phyloP scores from a whole-genome alignment of 2,797 vertebrate species.

The Enteromius trimaculatus region DNA sequence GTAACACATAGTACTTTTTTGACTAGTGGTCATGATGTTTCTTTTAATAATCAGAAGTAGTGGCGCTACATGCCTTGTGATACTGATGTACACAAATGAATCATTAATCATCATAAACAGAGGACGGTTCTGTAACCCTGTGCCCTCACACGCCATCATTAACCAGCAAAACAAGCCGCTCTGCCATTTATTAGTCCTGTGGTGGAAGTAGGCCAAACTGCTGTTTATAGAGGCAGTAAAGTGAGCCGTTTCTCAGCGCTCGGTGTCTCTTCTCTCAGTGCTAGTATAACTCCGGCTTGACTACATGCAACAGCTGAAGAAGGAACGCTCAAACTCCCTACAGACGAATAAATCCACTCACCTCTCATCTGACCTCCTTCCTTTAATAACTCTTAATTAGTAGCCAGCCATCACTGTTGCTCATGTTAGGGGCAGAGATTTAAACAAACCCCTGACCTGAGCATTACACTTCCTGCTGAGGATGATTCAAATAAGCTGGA shows the following conservation, averaged over 20 bases:
- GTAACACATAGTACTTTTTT: too few relatives aligned
- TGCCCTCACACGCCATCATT: constrained; percentile 47
- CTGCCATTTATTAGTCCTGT: constrained; percentile 47
- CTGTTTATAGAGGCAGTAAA: constrained; percentile 41
- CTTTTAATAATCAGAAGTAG: background rate
- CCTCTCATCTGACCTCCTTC: constrained; percentile 17
- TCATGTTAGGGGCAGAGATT: background rate
- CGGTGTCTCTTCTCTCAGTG: constrained; percentile 13
- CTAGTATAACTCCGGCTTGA: constrained; percentile 47
- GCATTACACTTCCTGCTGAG: background rate
- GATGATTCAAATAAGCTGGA: background rate
- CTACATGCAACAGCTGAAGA: constrained; percentile 49
- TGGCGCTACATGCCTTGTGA: background rate
- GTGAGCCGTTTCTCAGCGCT: background rate
- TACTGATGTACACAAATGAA: background rate
- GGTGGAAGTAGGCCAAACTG: constrained; percentile 42
- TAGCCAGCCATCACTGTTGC: background rate
- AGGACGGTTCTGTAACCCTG: background rate
- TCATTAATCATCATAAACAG: background rate
- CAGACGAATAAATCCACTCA: background rate
- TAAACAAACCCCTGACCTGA: background rate
- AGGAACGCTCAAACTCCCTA: background rate
- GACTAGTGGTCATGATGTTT: background rate
- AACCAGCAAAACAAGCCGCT: constrained; percentile 43
- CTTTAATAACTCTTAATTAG: background rate